Evolutionary conservation across 2,888 invertebrate species (phyloP), one percentile per base, ranked within the genome.

Genomic region (Strigamia crassipes): DNA sequence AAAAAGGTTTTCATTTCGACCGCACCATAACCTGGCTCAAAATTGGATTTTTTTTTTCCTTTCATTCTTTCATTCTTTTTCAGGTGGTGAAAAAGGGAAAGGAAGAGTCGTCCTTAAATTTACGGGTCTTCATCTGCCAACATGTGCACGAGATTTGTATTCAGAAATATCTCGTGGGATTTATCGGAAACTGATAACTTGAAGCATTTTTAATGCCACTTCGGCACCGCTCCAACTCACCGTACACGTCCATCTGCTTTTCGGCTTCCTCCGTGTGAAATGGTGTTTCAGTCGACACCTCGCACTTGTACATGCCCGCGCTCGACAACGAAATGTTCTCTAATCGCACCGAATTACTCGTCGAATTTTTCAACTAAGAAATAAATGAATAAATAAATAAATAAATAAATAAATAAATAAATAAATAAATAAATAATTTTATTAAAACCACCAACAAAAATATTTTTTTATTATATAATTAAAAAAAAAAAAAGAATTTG

Each of bases 221-320:
- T 46, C 46, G 46, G 46, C 46, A 46, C n/a, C 46, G 46, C n/a
- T 46, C 46, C 18, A 77, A 31, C 80, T 80, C 56, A 81, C 81
- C 81, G 18, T 66, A 66, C 23, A 81, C 81, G 21, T 27, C 27
- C 81, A 81, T 81, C 61, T 81, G 61, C 21, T 81, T 41, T 73
- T 61, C 42, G 12, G 18, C 66, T 18, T 56, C 31, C 15, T 31
- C 66, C 15, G 81, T 81, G 18, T 61, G n/a, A 73, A 81, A 81
- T 10, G 81, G 81, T 21, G 81, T 31, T 81, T 81, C 81, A 13
- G 38, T 31, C n/a, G 81, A 81, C 31, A 81, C 66, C 66, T 81
- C 81, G 34, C 81, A 81, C 27, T 61, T 23, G 66, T 81, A 81
- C 18, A 18, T 81, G 34, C 81, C 81, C 3, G 81, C 56, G n/a